Evolutionary conservation across 2,888 invertebrate genomes (phyloP), one percentile per base, ranked within the genome.

Genomic region (Caenorhabditis sp.): DNA sequence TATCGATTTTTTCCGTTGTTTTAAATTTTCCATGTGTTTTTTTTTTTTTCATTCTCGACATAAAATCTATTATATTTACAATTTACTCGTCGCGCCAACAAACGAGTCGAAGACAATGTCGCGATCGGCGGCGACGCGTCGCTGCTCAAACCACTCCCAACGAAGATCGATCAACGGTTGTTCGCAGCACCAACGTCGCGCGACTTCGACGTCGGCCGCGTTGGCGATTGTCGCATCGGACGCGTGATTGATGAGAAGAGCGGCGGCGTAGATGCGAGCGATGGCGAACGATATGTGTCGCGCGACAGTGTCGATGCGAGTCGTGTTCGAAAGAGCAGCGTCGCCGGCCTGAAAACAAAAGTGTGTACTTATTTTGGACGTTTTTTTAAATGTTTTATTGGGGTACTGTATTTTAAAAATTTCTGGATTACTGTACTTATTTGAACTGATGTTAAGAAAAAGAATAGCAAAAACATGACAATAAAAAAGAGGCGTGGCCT

Each of bases 241-340:
- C 10, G 89, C 88, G 70, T 88, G 88, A 36, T 88, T 88, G 23
- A 88, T 69, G 62, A 89, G 74, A 31, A 88, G 78, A 3, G 87
- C 83, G 49, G 88, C 88, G 86, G 88, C 87, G 66, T 88, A 89
- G 26, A 86, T 88, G 58, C 88, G 83, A 10, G 89, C 89, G 51
- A 91, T 82, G 61, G 89, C 89, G 79, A 88, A 90, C 12, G 90
- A 88, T 62, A 90, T 88, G 70, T 90, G 89, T 58, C 91, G 78
- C 0, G 90, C 90, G n/a, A 89, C 89, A 21, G 87, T 75, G 69
- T 89, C 88, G 27, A 89, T 58, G 53, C 60, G 37, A 3, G 49
- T 23, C 24, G 23, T 12, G 49, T 24, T 60, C n/a, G 58, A 27
- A 5, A 74, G 27, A n/a, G 62, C 43, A 1, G 57, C 8, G 10